Evolutionary conservation across 2,113 vertebrate species (phyloP), one percentile per base, ranked within the genome.

Genomic region (Andinoacara biseriatus): DNA sequence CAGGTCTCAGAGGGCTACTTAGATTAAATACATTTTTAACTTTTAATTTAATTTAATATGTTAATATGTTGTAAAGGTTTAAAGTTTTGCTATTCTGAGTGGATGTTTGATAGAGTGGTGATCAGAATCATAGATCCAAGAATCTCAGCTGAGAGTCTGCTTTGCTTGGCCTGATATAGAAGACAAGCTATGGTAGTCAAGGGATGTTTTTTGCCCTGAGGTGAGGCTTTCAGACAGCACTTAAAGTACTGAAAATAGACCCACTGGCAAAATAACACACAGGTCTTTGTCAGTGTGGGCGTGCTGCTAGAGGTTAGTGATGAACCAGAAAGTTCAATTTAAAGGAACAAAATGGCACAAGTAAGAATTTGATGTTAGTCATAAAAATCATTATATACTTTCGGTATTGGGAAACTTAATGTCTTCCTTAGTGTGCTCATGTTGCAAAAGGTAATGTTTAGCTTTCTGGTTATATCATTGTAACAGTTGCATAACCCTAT

Each of bases 211-310:
- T 74, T 74, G 74, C 62, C 74, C 63, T 14, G 9, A 74, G 81
- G 78, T 81, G 81, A 74, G 24, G 54, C 78, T 87, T 84, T 87
- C 58, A 81, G 49, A 43, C 10, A 33, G 77, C 74, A 77, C 81
- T 81, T 87, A 84, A 22, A 58, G 86, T 1, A 3, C 54, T 59
- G 63, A 46, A 65, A 65, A 75, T 58, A 60, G 15, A 33, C 31
- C 82, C 65, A 74, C 43, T 59, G 65, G 58, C 58, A 78, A 84
- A 78, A 84, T 61, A 83, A 69, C 63, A 74, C 29, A 60, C 13
- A 65, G 75, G 52, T 54, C 58, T 52, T 20, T 58, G 20, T 49
- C 62, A 46, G 38, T 46, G 38, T 6, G 5, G 62, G 14, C 38
- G 17, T 67, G 38, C 43, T 67, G 62, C 8, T 26, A 67, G 38